Conservation (phyloP, 1,140 invertebrate genomes). For the Coenobita brevimanus region DNA sequence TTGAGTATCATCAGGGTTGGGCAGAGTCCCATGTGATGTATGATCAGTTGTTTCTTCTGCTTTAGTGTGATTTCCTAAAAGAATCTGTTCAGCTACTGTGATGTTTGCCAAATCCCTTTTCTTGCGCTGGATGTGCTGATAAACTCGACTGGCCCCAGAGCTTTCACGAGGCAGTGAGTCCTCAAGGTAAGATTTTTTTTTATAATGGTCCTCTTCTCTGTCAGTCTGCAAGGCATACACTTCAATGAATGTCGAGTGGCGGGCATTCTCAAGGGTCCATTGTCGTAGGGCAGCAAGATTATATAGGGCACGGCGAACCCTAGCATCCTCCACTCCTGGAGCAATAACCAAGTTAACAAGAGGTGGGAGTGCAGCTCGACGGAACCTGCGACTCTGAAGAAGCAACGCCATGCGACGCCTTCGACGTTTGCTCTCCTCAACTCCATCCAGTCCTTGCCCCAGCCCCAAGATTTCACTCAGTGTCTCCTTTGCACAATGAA, state of each 20-base stretch:
- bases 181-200: conserved; percentile 33
- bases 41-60: conserved; percentile 1
- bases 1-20: background rate
- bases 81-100: conserved; percentile 31
- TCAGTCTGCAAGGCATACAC: conserved; percentile 55
- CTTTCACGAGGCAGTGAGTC: background rate
- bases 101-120: conserved; percentile 47
- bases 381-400: conserved; percentile 42
- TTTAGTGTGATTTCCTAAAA: conserved; percentile 35
- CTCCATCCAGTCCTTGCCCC: background rate
- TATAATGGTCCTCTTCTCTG: background rate
- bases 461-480: conserved; percentile 47
- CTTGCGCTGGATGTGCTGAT: conserved; percentile 36
- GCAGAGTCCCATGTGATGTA: background rate
- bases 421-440: background rate
- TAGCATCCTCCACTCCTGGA: conserved; percentile 41
- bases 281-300: conserved; percentile 58
- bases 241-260: conserved; percentile 61
- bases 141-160: background rate
- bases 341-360: conserved; percentile 46
- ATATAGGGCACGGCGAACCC: conserved; percentile 50
- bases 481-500: conserved; percentile 53
- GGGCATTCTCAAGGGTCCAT: conserved; percentile 60
- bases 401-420: conserved; percentile 21
- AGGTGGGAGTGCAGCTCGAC: conserved; percentile 51